Conservation (phyloP, 2,888 invertebrate genomes). For the Aquatica leii region DNA sequence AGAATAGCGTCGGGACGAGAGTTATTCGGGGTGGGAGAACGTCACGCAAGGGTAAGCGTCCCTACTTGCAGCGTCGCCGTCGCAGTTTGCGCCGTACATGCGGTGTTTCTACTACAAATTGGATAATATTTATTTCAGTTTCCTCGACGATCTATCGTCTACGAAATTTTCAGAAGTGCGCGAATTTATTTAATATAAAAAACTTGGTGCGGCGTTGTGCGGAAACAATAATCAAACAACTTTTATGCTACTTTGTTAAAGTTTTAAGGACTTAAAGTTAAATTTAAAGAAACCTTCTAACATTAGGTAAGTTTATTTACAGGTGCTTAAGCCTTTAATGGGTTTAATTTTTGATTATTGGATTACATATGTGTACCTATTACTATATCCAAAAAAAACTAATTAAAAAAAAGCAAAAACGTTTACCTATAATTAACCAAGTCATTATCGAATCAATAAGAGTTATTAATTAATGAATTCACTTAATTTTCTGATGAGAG, state of each 20-base stretch:
- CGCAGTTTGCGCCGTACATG: conserved; percentile 44
- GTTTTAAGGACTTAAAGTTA: not conserved
- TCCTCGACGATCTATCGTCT: conserved; percentile 19
- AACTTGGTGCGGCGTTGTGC: not conserved
- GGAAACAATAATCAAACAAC: not conserved
- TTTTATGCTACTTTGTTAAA: not conserved
- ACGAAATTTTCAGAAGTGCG: conserved; percentile 8
- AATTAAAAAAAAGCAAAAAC: too few species aligned
- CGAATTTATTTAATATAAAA: conserved; percentile 1
- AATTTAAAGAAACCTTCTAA: conserved; percentile 4
- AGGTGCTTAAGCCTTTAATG: too few species aligned
- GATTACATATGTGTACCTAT: too few species aligned
- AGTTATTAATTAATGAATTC: too few species aligned
- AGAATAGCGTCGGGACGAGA: conserved; percentile 35
- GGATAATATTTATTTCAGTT: conserved; percentile 19
- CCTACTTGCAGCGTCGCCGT: conserved; percentile 43
- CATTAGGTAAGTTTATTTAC: conserved; percentile 7
- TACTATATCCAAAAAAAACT: too few species aligned
- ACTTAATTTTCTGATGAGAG: too few species aligned
- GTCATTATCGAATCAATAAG: too few species aligned
- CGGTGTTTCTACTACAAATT: conserved; percentile 36
- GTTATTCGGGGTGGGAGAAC: conserved; percentile 35
- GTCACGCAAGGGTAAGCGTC: conserved; percentile 45
- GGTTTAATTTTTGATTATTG: too few species aligned
- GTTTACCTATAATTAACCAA: too few species aligned